Evolutionary conservation across 2,888 invertebrate species (phyloP).

Genomic region (Arrhopalites spinosus): DNA sequence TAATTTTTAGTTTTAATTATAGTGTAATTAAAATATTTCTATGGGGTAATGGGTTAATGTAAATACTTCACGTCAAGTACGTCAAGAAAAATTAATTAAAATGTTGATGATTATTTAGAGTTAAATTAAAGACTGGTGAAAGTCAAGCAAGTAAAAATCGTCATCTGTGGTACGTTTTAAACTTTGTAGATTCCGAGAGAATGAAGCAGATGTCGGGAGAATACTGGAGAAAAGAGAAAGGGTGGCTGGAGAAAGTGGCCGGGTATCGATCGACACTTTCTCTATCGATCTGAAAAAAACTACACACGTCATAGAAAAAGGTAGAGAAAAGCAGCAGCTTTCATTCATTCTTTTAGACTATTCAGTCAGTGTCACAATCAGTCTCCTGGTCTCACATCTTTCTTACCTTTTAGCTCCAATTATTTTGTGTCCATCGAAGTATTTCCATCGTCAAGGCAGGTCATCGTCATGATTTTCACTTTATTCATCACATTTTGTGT

Average conservation of each 20-base stretch:
- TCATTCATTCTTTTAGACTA: neutral
- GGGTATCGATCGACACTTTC: conserved; percentile 12
- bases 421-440: neutral
- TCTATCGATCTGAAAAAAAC: conserved; percentile 15
- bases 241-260: too few species aligned
- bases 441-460: too few species aligned
- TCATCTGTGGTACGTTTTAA: too few species aligned
- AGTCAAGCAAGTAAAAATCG: too few species aligned
- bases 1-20: too few species aligned
- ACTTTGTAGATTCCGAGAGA: neutral
- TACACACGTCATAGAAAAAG: neutral
- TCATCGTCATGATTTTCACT: neutral
- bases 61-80: too few species aligned
- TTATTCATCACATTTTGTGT: conserved; percentile 35
- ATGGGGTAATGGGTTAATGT: too few species aligned
- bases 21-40: too few species aligned
- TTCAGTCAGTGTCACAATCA: too few species aligned
- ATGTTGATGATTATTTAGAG: too few species aligned
- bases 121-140: too few species aligned
- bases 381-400: neutral
- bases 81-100: too few species aligned
- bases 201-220: neutral
- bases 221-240: neutral
- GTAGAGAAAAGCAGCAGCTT: conserved; percentile 9
- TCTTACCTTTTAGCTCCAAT: neutral